Evolutionary conservation across 2,888 invertebrate species (phyloP), one percentile per base, ranked within the genome.

Genomic region (Cheilosia pagana): DNA sequence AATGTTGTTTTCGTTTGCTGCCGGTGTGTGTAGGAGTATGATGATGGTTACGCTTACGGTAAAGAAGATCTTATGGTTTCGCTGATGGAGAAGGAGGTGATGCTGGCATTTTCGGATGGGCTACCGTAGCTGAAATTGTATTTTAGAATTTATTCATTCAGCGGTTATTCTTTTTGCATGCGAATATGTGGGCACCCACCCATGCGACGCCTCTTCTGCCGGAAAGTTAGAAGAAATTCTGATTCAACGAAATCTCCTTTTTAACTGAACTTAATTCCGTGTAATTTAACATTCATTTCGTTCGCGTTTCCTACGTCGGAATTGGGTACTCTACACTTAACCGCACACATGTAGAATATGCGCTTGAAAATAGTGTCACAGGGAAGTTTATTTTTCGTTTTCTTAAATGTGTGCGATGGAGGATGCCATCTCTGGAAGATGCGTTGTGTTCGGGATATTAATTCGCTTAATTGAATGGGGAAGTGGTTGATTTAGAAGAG

Each of bases 251-350:
- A 83, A 83, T 79, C 72, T 79, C 63, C 59, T 74, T 83, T 83
- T 83, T 83, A 83, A 83, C 74, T 83, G 83, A 79, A 79, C 83
- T 83, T 83, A 74, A 85, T 85, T 79, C 79, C 71, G 45, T 81
- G 85, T 83, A 83, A 83, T 83, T 83, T 79, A 83, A 75, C 74
- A 70, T 85, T 75, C 75, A 71, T 70, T 85, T 79, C 74, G 68
- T 78, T 83, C 53, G 57, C 23, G 43, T 39, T 53, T 63, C 68
- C 28, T 62, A 19, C 23, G 60, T 41, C 43, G 25, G 19, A 67
- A 55, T 45, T 57, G 35, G 41, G 53, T 72, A 72, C 21, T 68
- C 28, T 60, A 60, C 79, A 79, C 79, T 74, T 72, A 79, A 67
- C 60, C 67, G 55, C 45, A 62, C 8, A 68, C 41, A 67, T 14